Base-by-base conservation (phyloP, 2,797 vertebrate genomes). In the Pseudopleuronectes americanus region DNA sequence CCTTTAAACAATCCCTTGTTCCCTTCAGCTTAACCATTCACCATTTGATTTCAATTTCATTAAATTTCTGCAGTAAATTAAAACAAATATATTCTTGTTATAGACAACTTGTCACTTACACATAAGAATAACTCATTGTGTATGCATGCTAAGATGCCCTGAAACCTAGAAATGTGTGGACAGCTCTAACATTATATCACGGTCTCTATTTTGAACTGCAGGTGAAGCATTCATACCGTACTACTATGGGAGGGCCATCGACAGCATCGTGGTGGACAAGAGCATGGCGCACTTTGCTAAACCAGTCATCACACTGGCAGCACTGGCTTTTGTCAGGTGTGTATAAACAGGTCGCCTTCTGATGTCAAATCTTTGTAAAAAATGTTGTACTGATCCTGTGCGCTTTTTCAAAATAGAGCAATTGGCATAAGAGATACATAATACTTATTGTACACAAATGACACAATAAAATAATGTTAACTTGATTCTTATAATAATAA, bases 151-250 rank as follows among this genome's bases (percentile, higher is more conserved):
- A 38, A 38, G 36, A 13, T 38, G 10, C 1, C 4, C 16, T 43
- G 16, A 43, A 16, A 16, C 41, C 0, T 12, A 22, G 5, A 24
- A 26, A 21, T 23, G 4, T 16, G 12, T 26, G 38, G 1, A 5
- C 4, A 26, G 21, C 10, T 5, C 49, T 64, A 12, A 28, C 1
- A 13, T 14, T 19, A 1, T n/a, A 0, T 28, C 8, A 19, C 6
- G 0, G 0, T 57, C 9, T 69, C 3, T 72, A 0, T 45, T 2
- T 47, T 31, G 17, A 22, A 58, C 7, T 36, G 2, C 65, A 99
- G 98, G 97, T 77, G 97, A 99, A 84, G 93, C 96, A 38, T 97
- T 98, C 80, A 96, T 97, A 47, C 98, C 97, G 0, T 96, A 92
- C 88, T 99, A 95, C 92, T 97, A 96, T 0, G 97, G 98, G 24